phyloP scores from a whole-genome alignment of 37 sponge, comb jelly and placozoan genomes.

The Petrosia ficiformis region DNA sequence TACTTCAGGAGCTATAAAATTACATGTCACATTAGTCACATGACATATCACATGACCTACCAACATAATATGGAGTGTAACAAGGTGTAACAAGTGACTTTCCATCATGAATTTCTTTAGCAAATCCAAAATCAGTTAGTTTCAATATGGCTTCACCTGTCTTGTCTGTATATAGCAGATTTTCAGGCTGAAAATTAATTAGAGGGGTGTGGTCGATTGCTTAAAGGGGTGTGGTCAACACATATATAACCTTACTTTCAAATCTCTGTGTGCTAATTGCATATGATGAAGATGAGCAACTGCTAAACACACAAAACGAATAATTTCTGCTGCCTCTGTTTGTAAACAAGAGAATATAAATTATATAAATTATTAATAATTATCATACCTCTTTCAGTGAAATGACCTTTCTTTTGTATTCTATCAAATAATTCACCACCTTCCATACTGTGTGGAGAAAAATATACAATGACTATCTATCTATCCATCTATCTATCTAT shows the following conservation, averaged over 20 bases:
- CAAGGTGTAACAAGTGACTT: slow-evolving; percentile 78
- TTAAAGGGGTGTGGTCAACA: not conserved
- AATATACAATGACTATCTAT: not conserved
- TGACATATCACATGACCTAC: slow-evolving; percentile 29
- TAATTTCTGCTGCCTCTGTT: slow-evolving; percentile 82
- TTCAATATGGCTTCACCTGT: slow-evolving; percentile 58
- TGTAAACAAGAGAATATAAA: not conserved
- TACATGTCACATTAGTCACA: not conserved
- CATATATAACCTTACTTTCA: slow-evolving; percentile 65
- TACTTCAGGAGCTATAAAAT: slow-evolving; percentile 90
- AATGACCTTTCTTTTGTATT: slow-evolving; percentile 88
- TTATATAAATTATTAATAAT: not conserved
- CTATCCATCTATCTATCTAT: no score
- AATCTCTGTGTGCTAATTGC: slow-evolving; percentile 92
- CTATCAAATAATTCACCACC: slow-evolving; percentile 98
- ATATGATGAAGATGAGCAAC: slow-evolving; percentile 80
- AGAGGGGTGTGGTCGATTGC: no score
- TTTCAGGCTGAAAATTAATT: slow-evolving; percentile 85
- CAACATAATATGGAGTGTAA: slow-evolving; percentile 96
- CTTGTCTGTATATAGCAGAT: slow-evolving; percentile 59
- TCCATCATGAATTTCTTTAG: slow-evolving; percentile 76
- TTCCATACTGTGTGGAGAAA: slow-evolving; percentile 72
- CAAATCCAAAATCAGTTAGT: slow-evolving; percentile 98
- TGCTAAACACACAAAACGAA: slow-evolving; percentile 78
- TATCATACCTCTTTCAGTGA: slow-evolving; percentile 86